A percentile compares a stretch with the other conserved stretches of the same genome.
Conservation (phyloP, 1,140 invertebrate genomes). For the Pygmarrhopalites habei region DNA sequence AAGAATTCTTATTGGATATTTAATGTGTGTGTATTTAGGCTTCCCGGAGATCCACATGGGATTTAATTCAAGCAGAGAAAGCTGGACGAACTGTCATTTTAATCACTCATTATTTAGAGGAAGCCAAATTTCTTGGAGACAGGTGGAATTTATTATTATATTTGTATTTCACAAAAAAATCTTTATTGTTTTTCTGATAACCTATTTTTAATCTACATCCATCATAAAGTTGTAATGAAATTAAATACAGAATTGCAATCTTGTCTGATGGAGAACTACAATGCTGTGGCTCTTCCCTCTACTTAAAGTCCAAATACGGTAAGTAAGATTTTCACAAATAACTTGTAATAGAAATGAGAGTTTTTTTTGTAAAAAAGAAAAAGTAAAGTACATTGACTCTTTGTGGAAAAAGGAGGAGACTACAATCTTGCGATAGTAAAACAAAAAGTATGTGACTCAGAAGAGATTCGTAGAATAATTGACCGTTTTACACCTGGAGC, state of each 20-base stretch:
- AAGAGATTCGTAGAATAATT: constrained; percentile 45
- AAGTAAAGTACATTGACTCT: too few species aligned
- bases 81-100: constrained; percentile 38
- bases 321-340: neutral
- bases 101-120: constrained; percentile 50
- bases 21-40: too few species aligned
- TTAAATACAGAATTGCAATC: constrained; percentile 52
- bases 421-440: constrained; percentile 50
- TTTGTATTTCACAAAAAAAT: too few species aligned
- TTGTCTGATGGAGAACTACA: constrained; percentile 52
- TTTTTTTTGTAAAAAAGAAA: neutral
- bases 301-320: constrained; percentile 53
- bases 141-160: too few species aligned
- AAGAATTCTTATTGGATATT: too few species aligned
- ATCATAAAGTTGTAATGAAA: too few species aligned
- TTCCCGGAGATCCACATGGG: constrained; percentile 80
- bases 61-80: constrained; percentile 47
- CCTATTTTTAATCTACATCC: too few species aligned
- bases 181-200: too few species aligned
- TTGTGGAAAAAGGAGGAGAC: constrained; percentile 50
- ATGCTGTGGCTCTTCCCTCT: constrained; percentile 52
- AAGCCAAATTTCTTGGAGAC: constrained; percentile 45
- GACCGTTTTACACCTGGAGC: constrained; percentile 46
- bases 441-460: constrained; percentile 45
- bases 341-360: neutral